These are phyloP conservation scores for Petrocephalus schoutedeni DNA, from an alignment of 2,797 vertebrate species.

Conservation along the genomic window DNA sequence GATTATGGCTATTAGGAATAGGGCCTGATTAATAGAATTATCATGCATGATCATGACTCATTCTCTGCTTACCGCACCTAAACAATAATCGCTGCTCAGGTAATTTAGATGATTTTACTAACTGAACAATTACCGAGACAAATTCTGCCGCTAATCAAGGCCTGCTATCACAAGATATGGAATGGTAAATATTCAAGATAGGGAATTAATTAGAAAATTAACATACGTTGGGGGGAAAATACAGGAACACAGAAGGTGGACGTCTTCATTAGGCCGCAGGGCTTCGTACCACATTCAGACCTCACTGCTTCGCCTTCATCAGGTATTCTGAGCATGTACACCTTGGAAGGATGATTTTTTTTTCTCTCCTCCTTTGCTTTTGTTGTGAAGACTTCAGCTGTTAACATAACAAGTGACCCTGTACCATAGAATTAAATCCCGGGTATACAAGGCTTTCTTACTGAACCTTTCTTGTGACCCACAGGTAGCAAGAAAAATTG, in stretches of 20 bases:
- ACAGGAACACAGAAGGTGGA: background rate
- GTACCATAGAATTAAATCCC: background rate
- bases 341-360: conserved; percentile 1
- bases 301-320: background rate
- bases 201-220: conserved; percentile 8
- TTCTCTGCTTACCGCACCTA: background rate
- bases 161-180: conserved; percentile 4
- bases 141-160: background rate
- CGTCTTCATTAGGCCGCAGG: background rate
- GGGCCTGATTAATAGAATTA: background rate
- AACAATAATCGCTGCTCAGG: background rate
- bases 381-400: background rate
- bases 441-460: background rate
- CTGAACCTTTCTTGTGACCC: background rate
- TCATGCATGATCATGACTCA: background rate
- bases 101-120: conserved; percentile 2
- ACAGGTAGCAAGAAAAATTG: background rate
- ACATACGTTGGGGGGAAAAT: background rate
- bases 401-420: conserved; percentile 7
- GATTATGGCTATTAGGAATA: background rate
- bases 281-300: background rate
- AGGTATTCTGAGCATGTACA: background rate
- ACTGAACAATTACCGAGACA: background rate
- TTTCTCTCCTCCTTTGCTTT: background rate
- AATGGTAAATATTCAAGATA: conserved; percentile 9